Percentiles rank a stretch among this genome's conserved stretches.
These are phyloP conservation scores for Dolichopus griseipennis DNA, from an alignment of 2,888 invertebrate genomes.

Conservation along the genomic window DNA sequence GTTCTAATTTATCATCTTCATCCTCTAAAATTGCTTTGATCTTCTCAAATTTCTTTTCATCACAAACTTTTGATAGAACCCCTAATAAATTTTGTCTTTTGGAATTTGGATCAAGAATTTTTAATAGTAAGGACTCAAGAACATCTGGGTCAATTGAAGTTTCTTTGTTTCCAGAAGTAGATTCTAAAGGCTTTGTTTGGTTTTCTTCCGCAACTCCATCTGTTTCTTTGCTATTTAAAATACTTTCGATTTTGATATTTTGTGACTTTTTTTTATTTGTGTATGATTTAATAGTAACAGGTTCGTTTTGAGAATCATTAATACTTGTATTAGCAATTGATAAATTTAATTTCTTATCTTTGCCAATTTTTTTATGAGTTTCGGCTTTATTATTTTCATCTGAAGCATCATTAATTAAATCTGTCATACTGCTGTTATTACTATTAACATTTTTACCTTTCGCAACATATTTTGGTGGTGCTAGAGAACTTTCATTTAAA, in stretches of 20 bases:
- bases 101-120: slow-evolving; percentile 28
- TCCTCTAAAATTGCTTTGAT: slow-evolving; percentile 27
- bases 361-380: not conserved
- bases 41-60: slow-evolving; percentile 28
- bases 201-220: no score
- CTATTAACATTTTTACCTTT: not conserved
- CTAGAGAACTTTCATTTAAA: slow-evolving; percentile 28
- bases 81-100: slow-evolving; percentile 27
- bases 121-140: slow-evolving; percentile 28
- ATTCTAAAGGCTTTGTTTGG: no score
- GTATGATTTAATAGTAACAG: not conserved
- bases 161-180: slow-evolving; percentile 17
- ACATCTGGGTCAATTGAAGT: slow-evolving; percentile 21
- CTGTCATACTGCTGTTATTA: not conserved
- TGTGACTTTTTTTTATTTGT: no score
- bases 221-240: no score
- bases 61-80: slow-evolving; percentile 29
- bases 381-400: not conserved
- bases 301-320: not conserved
- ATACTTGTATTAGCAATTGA: not conserved
- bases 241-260: no score
- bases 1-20: slow-evolving; percentile 19
- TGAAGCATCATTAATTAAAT: slow-evolving; percentile 9
- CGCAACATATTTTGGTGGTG: slow-evolving; percentile 2
- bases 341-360: not conserved